Conservation (phyloP, 2,113 vertebrate genomes). For the Notothenia coriiceps region DNA sequence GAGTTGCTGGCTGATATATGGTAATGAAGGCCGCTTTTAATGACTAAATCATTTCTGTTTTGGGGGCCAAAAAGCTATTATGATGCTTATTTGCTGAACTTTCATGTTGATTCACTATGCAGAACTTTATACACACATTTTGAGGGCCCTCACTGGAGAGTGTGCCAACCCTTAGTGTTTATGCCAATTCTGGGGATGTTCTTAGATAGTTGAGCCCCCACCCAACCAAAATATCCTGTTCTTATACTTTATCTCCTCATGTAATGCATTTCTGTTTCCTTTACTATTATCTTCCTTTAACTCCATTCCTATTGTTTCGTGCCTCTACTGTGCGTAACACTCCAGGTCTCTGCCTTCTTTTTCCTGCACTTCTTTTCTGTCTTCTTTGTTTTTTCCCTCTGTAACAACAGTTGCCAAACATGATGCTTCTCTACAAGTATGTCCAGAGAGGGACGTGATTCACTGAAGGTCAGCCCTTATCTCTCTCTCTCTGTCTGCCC, state of each 20-base stretch:
- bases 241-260: background rate
- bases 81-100: slow-evolving; percentile 14
- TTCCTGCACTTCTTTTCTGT: slow-evolving; percentile 13
- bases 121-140: slow-evolving; percentile 15
- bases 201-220: slow-evolving; percentile 14
- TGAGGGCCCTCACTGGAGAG: background rate
- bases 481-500: slow-evolving; percentile 50
- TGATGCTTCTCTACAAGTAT: slow-evolving; percentile 61
- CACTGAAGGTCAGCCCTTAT: slow-evolving; percentile 72
- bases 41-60: slow-evolving; percentile 1
- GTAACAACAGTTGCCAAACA: slow-evolving; percentile 70
- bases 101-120: slow-evolving; percentile 17
- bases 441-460: slow-evolving; percentile 71
- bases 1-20: background rate
- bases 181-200: slow-evolving; percentile 41
- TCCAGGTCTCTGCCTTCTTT: slow-evolving; percentile 18
- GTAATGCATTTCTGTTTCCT: slow-evolving; percentile 18
- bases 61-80: slow-evolving; percentile 6
- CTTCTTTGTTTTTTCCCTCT: slow-evolving; percentile 34
- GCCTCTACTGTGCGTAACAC: background rate
- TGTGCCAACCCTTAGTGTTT: slow-evolving; percentile 15
- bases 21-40: background rate
- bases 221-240: background rate
- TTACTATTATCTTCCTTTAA: slow-evolving; percentile 28
- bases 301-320: background rate